Evolutionary conservation across 2,797 vertebrate genomes (phyloP).

Genomic region (Crypturellus tataupa): DNA sequence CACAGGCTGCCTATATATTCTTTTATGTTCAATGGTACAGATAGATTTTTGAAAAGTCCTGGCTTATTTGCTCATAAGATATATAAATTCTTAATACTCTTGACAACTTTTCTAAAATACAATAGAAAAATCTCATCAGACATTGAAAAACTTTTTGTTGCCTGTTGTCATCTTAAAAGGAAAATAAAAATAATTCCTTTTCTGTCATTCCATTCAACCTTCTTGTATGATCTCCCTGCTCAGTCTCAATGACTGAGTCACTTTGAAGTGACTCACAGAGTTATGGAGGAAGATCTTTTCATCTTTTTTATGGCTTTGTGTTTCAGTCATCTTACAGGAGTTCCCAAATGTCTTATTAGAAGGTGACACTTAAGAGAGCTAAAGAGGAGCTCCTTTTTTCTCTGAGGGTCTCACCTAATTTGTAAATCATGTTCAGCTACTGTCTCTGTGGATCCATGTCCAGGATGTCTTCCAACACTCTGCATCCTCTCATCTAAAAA

Average conservation of each 20-base stretch:
- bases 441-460: neutral
- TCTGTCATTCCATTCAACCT: neutral
- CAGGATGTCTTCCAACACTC: neutral
- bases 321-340: neutral
- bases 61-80: neutral
- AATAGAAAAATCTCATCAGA: accelerated
- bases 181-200: neutral
- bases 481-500: neutral
- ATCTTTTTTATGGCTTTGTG: neutral
- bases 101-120: neutral
- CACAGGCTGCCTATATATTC: neutral
- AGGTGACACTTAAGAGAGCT: neutral
- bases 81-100: neutral
- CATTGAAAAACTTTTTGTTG: neutral
- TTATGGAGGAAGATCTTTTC: neutral
- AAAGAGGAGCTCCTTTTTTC: neutral
- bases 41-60: neutral
- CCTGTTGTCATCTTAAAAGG: neutral
- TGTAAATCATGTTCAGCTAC: neutral
- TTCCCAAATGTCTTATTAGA: neutral
- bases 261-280: neutral
- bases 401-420: neutral
- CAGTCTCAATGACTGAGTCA: neutral
- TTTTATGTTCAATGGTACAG: neutral
- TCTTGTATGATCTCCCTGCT: neutral